These are phyloP conservation scores for Penelope pileata DNA, from an alignment of 2,113 vertebrate species.

Conservation along the genomic window DNA sequence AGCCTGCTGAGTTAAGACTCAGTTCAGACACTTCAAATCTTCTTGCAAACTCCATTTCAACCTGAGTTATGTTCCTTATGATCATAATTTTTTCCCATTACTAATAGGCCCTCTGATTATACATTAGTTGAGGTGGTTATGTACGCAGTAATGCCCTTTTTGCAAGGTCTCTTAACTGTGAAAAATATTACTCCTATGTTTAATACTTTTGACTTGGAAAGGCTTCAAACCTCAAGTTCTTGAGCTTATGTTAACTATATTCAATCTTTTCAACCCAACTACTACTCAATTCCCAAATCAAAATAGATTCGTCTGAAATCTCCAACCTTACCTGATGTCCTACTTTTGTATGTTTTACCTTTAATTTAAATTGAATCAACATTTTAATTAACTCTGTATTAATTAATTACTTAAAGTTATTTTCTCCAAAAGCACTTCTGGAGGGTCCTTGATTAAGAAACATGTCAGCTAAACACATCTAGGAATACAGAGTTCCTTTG, in stretches of 20 bases:
- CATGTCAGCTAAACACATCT: not conserved
- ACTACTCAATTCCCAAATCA: not conserved
- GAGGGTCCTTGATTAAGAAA: constrained; percentile 48
- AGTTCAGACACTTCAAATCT: not conserved
- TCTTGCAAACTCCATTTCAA: not conserved
- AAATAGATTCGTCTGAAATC: constrained; percentile 22
- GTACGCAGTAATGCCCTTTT: not conserved
- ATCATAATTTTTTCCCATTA: not conserved
- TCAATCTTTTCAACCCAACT: not conserved
- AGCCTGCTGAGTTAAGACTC: not conserved
- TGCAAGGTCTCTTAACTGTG: not conserved
- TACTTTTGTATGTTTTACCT: not conserved
- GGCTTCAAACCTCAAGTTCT: not conserved
- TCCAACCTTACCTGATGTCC: not conserved
- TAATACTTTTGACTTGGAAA: not conserved
- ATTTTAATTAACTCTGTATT: constrained; percentile 40
- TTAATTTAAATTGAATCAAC: constrained; percentile 24
- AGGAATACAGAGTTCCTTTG: constrained; percentile 36
- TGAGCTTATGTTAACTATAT: not conserved
- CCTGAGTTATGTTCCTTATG: not conserved
- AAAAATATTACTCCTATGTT: not conserved
- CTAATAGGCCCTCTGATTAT: not conserved
- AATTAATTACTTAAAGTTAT: constrained; percentile 28
- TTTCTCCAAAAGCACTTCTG: constrained; percentile 1
- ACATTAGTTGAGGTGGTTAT: not conserved